Evolutionary conservation across 1,140 invertebrate genomes (phyloP).

Genomic region (Araneus ventricosus): DNA sequence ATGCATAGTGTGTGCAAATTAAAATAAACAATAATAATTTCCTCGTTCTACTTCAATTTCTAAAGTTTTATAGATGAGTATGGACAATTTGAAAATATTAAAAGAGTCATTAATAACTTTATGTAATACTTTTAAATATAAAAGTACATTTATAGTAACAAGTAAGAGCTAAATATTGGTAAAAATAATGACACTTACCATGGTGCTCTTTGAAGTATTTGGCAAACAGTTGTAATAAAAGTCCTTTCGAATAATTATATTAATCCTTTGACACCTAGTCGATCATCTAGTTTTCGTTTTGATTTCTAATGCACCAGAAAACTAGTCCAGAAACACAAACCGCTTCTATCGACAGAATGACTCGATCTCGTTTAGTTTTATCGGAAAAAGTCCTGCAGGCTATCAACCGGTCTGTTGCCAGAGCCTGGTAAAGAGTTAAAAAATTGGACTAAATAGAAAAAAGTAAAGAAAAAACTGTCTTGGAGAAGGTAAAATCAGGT

Average conservation of each 20-base stretch:
- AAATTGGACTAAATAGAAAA: conserved; percentile 36
- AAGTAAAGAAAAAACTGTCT: conserved; percentile 47
- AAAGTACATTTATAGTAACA: too few species aligned
- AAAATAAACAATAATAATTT: too few species aligned
- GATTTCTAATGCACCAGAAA: conserved; percentile 31
- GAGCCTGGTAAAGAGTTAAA: conserved; percentile 39
- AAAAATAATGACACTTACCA: conserved; percentile 30
- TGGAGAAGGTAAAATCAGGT: conserved; percentile 56
- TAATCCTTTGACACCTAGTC: conserved; percentile 55
- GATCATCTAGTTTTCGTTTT: conserved; percentile 49
- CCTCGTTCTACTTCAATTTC: too few species aligned
- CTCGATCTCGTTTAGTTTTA: conserved; percentile 46
- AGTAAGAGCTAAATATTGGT: too few species aligned
- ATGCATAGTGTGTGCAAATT: too few species aligned
- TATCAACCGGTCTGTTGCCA: conserved; percentile 64
- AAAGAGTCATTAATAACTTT: too few species aligned
- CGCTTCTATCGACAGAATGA: background rate
- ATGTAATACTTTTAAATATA: too few species aligned
- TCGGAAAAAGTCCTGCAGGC: conserved; percentile 57
- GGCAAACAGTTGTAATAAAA: background rate
- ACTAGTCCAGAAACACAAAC: conserved; percentile 43
- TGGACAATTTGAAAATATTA: too few species aligned
- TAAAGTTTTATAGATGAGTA: too few species aligned
- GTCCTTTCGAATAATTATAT: background rate
- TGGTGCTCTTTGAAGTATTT: background rate